Evolutionary conservation across 1,140 invertebrate genomes (phyloP).

Genomic region (Ceratina australensis): DNA sequence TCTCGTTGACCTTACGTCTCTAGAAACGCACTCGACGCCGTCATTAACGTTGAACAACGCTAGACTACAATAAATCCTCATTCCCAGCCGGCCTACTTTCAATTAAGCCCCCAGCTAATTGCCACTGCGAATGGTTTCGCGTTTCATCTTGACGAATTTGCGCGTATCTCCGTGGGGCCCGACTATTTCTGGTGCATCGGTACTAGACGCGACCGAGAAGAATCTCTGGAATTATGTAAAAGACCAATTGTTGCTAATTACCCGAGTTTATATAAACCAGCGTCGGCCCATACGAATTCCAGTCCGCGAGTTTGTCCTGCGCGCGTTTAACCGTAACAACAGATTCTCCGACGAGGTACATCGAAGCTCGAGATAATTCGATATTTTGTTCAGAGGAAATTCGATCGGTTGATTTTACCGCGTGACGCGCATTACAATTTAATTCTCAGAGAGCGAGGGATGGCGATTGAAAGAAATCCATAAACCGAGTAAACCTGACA

Average conservation of each 20-base stretch:
- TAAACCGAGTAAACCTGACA: background rate
- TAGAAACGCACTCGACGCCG: background rate
- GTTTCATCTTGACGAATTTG: conserved; percentile 52
- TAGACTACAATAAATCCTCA: conserved; percentile 58
- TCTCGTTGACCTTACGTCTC: background rate
- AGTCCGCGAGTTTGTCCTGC: background rate
- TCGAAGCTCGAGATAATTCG: background rate
- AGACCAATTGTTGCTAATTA: conserved; percentile 55
- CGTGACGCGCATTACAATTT: too few relatives aligned
- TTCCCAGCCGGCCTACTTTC: conserved; percentile 55
- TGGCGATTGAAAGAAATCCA: too few relatives aligned
- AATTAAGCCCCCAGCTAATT: conserved; percentile 57
- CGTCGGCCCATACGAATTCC: background rate
- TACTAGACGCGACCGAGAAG: too few relatives aligned
- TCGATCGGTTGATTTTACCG: background rate
- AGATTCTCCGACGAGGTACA: background rate
- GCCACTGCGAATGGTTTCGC: conserved; percentile 45
- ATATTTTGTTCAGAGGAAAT: background rate
- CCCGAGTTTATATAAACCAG: conserved; percentile 50
- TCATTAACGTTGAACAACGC: conserved; percentile 41
- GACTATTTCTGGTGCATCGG: conserved; percentile 22
- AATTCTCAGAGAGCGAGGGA: too few relatives aligned
- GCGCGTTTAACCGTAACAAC: background rate
- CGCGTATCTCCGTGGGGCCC: conserved; percentile 16
- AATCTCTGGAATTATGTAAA: conserved; percentile 45